Base-by-base conservation (phyloP, 2,888 invertebrate genomes). In the Xylota sylvarum region DNA sequence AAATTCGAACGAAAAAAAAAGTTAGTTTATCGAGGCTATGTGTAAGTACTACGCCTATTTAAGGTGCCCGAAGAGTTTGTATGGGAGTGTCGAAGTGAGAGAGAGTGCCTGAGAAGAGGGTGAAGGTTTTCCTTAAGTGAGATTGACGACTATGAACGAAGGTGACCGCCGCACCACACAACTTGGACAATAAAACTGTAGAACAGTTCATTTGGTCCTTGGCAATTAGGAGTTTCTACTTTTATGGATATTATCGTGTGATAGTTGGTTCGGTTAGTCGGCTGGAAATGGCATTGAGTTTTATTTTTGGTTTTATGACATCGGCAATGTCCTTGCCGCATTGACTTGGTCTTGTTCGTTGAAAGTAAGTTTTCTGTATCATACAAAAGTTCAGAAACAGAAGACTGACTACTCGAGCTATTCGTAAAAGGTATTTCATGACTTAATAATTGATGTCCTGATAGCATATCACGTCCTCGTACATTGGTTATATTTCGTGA, bases 11-110 rank as follows among this genome's bases (percentile, higher is more conserved):
- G 30, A 69, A 50, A 58, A 46, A 58, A 65, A 72, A 56, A 32
- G 35, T 55, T 52, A 56, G 55, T 37, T 65, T 60, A 65, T 67
- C 23, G 65, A 43, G 43, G 46, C 43, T 55, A 30, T 27, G 55
- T 40, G 46, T 17, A 67, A 14, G 37, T 67, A 67, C 62, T 70
- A 70, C 85, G 67, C 81, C 85, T 86, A 72, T 81, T 60, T 37
- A 48, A 65, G 65, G 70, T 56, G 69, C 32, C 37, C 37, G 12
- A 46, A 48, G 62, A 62, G 73, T 62, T 73, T 72, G 58, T 48
- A 60, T 60, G 60, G 73, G 60, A 73, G 74, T 74, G 52, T 27
- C n/a, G 17, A 23, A 58, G 32, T 50, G 72, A 50, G 73, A 65
- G 43, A 40, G 30, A 43, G 30, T 40, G 40, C 19, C 12, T 52